Percentiles rank a stretch among this genome's conserved stretches.
These are phyloP conservation scores for Cenopis cana DNA, from an alignment of 2,888 invertebrate species.

Conservation along the genomic window DNA sequence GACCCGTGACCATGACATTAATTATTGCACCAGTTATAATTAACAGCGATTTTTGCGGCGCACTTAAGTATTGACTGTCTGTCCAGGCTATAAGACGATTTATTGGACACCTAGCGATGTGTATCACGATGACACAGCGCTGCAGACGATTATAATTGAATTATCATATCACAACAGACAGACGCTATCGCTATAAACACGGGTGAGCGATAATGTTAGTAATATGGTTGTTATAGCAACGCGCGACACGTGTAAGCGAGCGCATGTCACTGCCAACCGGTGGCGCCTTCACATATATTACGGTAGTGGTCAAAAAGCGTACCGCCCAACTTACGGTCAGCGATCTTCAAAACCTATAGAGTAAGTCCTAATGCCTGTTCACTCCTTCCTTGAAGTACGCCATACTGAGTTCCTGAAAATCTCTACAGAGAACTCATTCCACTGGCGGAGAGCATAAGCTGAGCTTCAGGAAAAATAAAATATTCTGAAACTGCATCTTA, in stretches of 20 bases:
- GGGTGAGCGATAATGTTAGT: background rate
- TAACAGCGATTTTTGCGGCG: background rate
- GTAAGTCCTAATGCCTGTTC: too few species aligned
- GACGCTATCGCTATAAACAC: slow-evolving; percentile 2
- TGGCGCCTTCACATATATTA: background rate
- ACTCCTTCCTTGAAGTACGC: background rate
- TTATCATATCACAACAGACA: background rate
- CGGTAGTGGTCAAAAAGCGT: background rate
- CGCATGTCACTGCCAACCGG: background rate
- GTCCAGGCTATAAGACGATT: background rate
- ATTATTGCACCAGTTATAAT: background rate
- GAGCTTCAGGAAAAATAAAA: too few species aligned
- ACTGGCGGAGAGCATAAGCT: too few species aligned
- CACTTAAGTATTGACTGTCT: background rate
- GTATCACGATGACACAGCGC: background rate
- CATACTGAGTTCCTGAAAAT: too few species aligned
- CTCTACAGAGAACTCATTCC: too few species aligned
- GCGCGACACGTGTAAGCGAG: slow-evolving; percentile 9
- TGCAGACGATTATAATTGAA: slow-evolving; percentile 6
- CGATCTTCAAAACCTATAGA: background rate
- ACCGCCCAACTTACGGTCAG: background rate
- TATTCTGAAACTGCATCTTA: too few species aligned
- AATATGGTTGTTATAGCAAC: slow-evolving; percentile 6
- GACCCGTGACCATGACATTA: background rate
- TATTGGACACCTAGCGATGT: background rate